These are phyloP conservation scores for Cepaea nemoralis DNA, from an alignment of 1,140 invertebrate genomes.

Conservation along the genomic window DNA sequence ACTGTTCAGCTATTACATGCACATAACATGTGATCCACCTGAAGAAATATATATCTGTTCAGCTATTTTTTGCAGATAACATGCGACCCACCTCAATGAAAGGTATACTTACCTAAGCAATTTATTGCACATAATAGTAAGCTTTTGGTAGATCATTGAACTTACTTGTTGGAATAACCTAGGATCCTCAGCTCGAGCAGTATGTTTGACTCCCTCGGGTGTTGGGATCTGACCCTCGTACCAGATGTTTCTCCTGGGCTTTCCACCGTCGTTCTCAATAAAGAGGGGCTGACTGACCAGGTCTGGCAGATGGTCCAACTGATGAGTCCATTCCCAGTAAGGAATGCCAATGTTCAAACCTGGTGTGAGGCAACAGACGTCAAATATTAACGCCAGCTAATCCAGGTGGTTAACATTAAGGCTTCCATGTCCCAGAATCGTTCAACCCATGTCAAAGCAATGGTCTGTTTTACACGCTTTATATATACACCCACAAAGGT, in stretches of 20 bases:
- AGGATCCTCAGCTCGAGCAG: constrained; percentile 45
- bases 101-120: too few species aligned
- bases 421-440: not conserved
- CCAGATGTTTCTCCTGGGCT: constrained; percentile 42
- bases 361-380: too few species aligned
- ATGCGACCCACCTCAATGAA: too few species aligned
- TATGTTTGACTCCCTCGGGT: constrained; percentile 26
- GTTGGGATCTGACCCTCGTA: constrained; percentile 36
- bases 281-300: constrained; percentile 42
- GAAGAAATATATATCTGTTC: too few species aligned
- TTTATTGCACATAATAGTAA: too few species aligned
- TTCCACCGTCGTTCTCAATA: constrained; percentile 38
- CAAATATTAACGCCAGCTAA: too few species aligned
- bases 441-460: not conserved
- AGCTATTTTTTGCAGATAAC: too few species aligned
- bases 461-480: too few species aligned
- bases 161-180: constrained; percentile 38
- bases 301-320: constrained; percentile 36
- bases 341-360: constrained; percentile 43
- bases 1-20: too few species aligned
- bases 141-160: too few species aligned
- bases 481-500: too few species aligned
- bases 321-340: constrained; percentile 51
- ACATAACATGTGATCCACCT: too few species aligned
- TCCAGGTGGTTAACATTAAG: not conserved